Evolutionary conservation across 1,140 invertebrate species (phyloP), one percentile per base, ranked within the genome.

Genomic region (Anastrepha ludens): DNA sequence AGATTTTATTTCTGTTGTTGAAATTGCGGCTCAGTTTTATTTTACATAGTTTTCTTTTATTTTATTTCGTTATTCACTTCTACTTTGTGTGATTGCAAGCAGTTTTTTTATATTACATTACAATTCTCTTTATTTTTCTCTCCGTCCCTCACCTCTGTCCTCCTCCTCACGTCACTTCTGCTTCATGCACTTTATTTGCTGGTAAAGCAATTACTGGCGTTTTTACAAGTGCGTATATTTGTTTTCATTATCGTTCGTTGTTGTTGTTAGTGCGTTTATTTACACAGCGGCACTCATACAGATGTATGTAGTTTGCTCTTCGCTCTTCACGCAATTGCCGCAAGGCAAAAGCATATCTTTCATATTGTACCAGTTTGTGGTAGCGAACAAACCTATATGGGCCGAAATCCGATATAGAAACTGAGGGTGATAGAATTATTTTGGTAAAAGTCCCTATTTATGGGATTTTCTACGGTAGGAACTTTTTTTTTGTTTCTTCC

Each of bases 141-240:
- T 6, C 50, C 50, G 39, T 70, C 15, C 29, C 44, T 70, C 39
- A 0, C 29, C 8, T 65, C 6, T 39, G 64, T 29, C 29, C n/a
- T 29, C 29, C 29, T 20, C 7, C 64, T 11, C 39, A 20, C 67
- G 44, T 70, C 67, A 15, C 41, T 70, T 44, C 67, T 13, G 67
- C 67, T 47, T 44, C 39, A 15, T 15, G 8, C 67, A 47, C 39
- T 70, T 70, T 70, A 70, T 70, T 70, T 70, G 67, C 67, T 70
- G 67, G 29, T 70, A 70, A 70, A 70, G 67, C 67, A 70, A 70
- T 70, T 70, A 70, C 29, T 70, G 15, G 39, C 39, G 39, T 70
- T 70, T 70, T 70, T 70, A 70, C 67, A 70, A 70, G 64, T 70
- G 67, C 39, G 67, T 44, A 41, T 70, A 70, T 70, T 70, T 70